A percentile compares a stretch with the other conserved stretches of the same genome.
Evolutionary conservation across 2,113 vertebrate genomes (phyloP).

Genomic region (Lucifuga dentata): DNA sequence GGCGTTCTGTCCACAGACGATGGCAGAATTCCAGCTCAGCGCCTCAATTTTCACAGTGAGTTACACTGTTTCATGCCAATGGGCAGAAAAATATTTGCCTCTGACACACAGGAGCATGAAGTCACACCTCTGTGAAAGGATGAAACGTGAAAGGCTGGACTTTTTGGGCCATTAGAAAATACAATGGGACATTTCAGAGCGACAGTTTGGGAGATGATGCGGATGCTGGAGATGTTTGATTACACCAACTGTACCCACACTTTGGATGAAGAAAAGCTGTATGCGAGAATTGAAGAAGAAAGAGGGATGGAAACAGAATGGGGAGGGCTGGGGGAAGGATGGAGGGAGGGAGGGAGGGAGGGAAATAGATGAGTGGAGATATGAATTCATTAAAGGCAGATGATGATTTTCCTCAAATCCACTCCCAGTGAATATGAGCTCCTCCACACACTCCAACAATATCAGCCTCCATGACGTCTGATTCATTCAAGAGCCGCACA

Average conservation of each 20-base stretch:
- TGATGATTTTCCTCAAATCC: slow-evolving; percentile 3
- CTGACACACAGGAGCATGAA: slow-evolving; percentile 11
- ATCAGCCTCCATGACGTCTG: background rate
- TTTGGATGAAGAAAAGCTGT: background rate
- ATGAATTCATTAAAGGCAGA: slow-evolving; percentile 18
- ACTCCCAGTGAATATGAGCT: background rate
- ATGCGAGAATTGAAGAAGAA: background rate
- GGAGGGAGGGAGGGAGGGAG: background rate
- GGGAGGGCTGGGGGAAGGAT: no score
- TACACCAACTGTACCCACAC: slow-evolving; percentile 4
- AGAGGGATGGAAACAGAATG: background rate
- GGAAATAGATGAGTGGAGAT: background rate
- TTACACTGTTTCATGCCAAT: slow-evolving; percentile 22
- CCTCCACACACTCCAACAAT: background rate
- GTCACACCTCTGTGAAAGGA: slow-evolving; percentile 9
- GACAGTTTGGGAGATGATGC: background rate
- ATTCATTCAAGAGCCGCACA: slow-evolving; percentile 31
- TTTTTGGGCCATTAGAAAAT: background rate
- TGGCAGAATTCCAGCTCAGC: slow-evolving; percentile 9
- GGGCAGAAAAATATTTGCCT: slow-evolving; percentile 17
- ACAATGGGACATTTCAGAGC: background rate
- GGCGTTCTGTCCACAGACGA: background rate
- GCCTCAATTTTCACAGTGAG: slow-evolving; percentile 13
- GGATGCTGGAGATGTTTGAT: slow-evolving; percentile 4
- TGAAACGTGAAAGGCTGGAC: slow-evolving; percentile 2